Evolutionary conservation across 2,888 invertebrate genomes (phyloP).

Genomic region (Netelia inedita): DNA sequence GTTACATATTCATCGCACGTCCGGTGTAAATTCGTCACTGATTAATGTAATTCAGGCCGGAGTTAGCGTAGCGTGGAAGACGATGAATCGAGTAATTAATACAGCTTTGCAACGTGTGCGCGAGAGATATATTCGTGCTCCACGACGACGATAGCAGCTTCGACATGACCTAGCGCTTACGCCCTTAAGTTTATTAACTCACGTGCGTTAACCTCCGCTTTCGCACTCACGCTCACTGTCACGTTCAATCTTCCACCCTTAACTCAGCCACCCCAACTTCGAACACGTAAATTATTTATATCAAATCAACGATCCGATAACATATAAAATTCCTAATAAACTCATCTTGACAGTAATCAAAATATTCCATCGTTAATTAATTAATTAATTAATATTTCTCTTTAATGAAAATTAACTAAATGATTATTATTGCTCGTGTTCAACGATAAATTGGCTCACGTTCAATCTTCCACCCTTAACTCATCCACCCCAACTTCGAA

Average conservation of each 20-base stretch:
- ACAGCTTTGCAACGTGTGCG: neutral
- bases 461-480: neutral
- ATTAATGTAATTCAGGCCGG: neutral
- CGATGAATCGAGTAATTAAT: conserved; percentile 24
- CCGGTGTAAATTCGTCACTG: neutral
- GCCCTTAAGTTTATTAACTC: neutral
- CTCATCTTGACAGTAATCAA: too few relatives aligned
- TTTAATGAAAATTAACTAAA: too few relatives aligned
- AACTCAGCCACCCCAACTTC: neutral
- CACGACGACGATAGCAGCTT: conserved; percentile 11
- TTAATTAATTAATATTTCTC: too few relatives aligned
- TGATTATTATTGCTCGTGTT: neutral
- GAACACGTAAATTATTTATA: neutral
- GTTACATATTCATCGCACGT: neutral
- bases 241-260: neutral
- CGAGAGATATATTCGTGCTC: conserved; percentile 17
- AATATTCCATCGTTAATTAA: too few relatives aligned
- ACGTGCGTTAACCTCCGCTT: neutral
- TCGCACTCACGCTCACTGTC: neutral
- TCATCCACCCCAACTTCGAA: neutral
- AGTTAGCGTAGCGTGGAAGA: neutral
- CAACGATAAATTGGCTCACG: too few relatives aligned
- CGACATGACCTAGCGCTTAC: neutral
- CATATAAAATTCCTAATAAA: too few relatives aligned
- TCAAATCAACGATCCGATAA: neutral